Base-by-base conservation (phyloP, 2,888 invertebrate genomes). In the Cantharis rufa region DNA sequence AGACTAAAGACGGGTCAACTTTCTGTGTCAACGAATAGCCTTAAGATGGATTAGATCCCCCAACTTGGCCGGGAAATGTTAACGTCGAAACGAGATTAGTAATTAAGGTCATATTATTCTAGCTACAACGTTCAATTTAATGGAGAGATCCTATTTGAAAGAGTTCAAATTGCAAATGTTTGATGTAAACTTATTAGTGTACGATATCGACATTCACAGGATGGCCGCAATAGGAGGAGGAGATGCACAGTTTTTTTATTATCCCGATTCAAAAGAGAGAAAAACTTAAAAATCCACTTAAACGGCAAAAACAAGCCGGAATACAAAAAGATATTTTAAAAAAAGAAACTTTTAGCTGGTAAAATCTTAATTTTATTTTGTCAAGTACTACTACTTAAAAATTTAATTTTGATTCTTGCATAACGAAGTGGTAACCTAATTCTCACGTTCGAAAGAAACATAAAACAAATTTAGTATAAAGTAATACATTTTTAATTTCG, bases 31-130 rank as follows among this genome's bases (percentile, higher is more conserved):
- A 27, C 24, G 70, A 24, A 70, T 70, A 15, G 71, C 69, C 69
- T 69, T 48, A 69, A 71, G 75, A 75, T 66, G 69, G 71, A 71
- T 72, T 69, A 71, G 62, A 69, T 18, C 27, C 70, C 68, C 16
- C 15, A 66, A 48, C 48, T 48, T 48, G 48, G 48, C 62, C 61
- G 64, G 69, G 69, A 76, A 76, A 76, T 76, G 70, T 74, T 72
- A 73, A 74, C 70, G 68, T 64, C 21, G 62, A 64, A 66, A 68
- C 69, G 71, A 69, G 74, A 73, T 77, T 70, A 66, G 71, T 74
- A 77, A 77, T 77, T 77, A 77, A 73, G 73, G 74, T 24, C 77
- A 70, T 70, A 70, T 66, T 74, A 69, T 72, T 68, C 62, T 71
- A 71, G 64, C 68, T 32, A 68, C 74, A 71, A 75, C 71, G 72